Base-by-base conservation (phyloP, 2,888 invertebrate species). In the Asteroscopus sphinx region DNA sequence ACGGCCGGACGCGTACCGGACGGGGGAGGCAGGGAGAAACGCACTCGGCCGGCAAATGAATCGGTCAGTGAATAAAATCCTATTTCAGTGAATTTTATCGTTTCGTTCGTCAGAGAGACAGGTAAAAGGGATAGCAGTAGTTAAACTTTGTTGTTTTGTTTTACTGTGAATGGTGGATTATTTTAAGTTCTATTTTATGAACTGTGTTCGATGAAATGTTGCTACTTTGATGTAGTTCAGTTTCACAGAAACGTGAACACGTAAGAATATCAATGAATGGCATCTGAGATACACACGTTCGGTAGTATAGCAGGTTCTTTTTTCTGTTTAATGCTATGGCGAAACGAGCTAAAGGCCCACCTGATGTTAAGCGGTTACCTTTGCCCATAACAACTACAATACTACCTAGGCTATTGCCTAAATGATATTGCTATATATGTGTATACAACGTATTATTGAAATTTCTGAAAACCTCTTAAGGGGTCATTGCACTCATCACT, bases 11-110 rank as follows among this genome's bases (percentile, higher is more conserved):
- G 45, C 35, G 25, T 26, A 21, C 40, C 42, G 44, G 60, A 52
- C 28, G 37, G 13, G 52, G 51, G 45, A 21, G 21, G 21, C 3
- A 21, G 42, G 13, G 51, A 33, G 25, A 42, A 47, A 56, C 37
- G 40, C 70, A 60, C 33, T 64, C 62, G 55, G 41, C 70, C 65
- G 73, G 69, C 56, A 66, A 77, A 77, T 65, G 77, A 76, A 77
- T 69, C 74, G 77, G 76, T 71, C 76, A 74, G 59, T 69, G 76
- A 74, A 78, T 76, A 66, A 67, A 76, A 68, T 71, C 65, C 67
- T 58, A 76, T 76, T 72, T 55, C 53, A 44, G 37, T 35, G 46
- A 58, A 42, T 75, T 76, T 74, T 76, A 74, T 69, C 76, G 61
- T 58, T 73, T 64, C 61, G 66, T 63, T 70, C n/a, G n/a, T n/a